A percentile compares a stretch with the other conserved stretches of the same genome.
Evolutionary conservation across 2,888 invertebrate genomes (phyloP).

Genomic region (Lamellibrachia satsuma): DNA sequence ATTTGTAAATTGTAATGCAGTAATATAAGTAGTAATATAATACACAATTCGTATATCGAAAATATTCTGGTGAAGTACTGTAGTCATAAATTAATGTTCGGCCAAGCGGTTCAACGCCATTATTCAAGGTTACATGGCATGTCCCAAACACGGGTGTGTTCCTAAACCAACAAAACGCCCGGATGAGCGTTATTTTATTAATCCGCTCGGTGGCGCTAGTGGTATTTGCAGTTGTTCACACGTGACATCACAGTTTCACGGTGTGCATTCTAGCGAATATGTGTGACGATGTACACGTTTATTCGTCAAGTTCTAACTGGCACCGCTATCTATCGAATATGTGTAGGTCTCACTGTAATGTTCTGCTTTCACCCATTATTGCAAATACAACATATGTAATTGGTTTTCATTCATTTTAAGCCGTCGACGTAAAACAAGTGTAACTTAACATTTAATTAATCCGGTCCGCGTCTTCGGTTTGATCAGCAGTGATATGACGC

Average conservation of each 20-base stretch:
- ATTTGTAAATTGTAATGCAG: too few species aligned
- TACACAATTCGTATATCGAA: too few species aligned
- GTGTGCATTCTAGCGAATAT: background rate
- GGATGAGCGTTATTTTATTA: too few species aligned
- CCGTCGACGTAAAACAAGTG: slow-evolving; percentile 17
- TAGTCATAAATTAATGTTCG: too few species aligned
- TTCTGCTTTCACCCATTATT: background rate
- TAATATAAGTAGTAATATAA: too few species aligned
- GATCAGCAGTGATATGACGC: background rate
- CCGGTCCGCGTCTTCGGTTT: background rate
- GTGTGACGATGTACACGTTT: background rate
- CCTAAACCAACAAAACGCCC: too few species aligned
- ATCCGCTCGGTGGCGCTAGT: too few species aligned
- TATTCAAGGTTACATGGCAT: too few species aligned
- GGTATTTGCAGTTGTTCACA: background rate
- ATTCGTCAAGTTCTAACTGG: background rate
- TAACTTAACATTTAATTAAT: background rate
- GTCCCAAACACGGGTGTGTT: too few species aligned
- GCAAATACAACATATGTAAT: background rate
- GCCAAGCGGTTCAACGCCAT: too few species aligned
- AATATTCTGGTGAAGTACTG: too few species aligned
- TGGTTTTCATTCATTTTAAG: background rate
- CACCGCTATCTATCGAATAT: background rate
- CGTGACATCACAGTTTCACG: background rate
- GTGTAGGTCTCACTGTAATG: background rate